Base-by-base conservation (phyloP, 2,113 vertebrate genomes). In the Pagrus major region DNA sequence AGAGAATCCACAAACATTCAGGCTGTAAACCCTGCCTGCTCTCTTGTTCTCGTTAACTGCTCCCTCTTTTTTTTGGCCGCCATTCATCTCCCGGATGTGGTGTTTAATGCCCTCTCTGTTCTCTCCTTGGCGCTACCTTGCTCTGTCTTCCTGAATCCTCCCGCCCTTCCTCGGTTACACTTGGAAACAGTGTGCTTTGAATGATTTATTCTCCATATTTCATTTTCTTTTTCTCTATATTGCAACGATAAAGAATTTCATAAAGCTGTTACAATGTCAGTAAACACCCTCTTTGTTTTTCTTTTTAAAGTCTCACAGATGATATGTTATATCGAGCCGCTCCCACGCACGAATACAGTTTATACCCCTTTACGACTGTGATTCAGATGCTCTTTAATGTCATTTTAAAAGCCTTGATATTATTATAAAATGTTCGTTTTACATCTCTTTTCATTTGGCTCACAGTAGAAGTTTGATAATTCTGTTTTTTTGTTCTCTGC, bases 171-270 rank as follows among this genome's bases (percentile, higher is more conserved):
- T 59, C 8, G 9, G 51, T 56, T 56, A 27, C 12, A 18, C 18
- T 27, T 16, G 51, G 35, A 47, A 42, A 37, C 75, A 16, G n/a
- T 21, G 9, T 12, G 16, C 60, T 69, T 54, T 61, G 27, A 33
- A 23, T 72, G 64, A 80, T 79, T 80, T 78, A 59, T 72, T 65
- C 47, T 69, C 42, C 16, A 54, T 83, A 58, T 83, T 74, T 60
- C 14, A 5, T 29, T 41, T 5, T 66, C 14, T 37, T 23, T 25
- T 46, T n/a, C 7, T 27, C 3, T 35, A 5, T 14, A 21, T 49
- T 41, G 39, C 58, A 7, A 4, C 7, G 3, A 60, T 69, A 21
- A 47, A 29, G 31, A 31, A 35, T 33, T 59, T 72, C n/a, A 21
- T 51, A n/a, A 55, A 60, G 56, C 70, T 59, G 14, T 10, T 44